Evolutionary conservation across 2,113 vertebrate species (phyloP).

Genomic region (Anguilla rostrata): DNA sequence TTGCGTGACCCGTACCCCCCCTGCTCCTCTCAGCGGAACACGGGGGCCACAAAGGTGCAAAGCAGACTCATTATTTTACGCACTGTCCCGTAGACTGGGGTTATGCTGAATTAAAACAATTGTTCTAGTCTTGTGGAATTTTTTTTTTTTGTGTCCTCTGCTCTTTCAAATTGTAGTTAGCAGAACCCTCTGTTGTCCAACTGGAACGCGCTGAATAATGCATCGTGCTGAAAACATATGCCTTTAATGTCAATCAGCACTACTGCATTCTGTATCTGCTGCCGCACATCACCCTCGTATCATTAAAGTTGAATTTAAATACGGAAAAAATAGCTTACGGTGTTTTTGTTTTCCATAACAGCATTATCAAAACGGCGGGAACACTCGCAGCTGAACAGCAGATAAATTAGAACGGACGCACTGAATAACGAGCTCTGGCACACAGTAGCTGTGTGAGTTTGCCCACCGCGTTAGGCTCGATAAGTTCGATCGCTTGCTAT

Average conservation of each 20-base stretch:
- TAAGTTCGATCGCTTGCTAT: constrained; percentile 44
- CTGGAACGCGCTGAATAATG: constrained; percentile 4
- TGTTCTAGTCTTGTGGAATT: not conserved
- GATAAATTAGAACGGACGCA: constrained; percentile 31
- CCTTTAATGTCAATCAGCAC: constrained; percentile 25
- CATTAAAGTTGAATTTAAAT: constrained; percentile 15
- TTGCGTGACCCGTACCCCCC: not conserved
- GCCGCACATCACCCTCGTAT: not conserved
- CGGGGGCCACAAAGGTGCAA: not conserved
- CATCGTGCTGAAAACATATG: not conserved
- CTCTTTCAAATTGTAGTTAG: constrained; percentile 3
- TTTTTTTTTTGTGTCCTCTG: not conserved
- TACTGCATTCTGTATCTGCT: not conserved
- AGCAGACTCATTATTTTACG: not conserved
- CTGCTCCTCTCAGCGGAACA: not conserved
- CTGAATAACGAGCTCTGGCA: constrained; percentile 42
- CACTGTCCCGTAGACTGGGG: not conserved
- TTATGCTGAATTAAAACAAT: not conserved
- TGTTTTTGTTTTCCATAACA: constrained; percentile 36
- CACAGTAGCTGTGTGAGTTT: constrained; percentile 23
- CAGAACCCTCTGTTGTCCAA: not conserved
- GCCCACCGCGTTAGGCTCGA: constrained; percentile 31
- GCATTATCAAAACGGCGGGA: constrained; percentile 19
- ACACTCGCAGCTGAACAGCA: constrained; percentile 34
- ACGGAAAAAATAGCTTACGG: constrained; percentile 1